A percentile compares a stretch with the other conserved stretches of the same genome.
These are phyloP conservation scores for Ceratosolen fusciceps DNA, from an alignment of 1,140 invertebrate genomes.

Conservation along the genomic window DNA sequence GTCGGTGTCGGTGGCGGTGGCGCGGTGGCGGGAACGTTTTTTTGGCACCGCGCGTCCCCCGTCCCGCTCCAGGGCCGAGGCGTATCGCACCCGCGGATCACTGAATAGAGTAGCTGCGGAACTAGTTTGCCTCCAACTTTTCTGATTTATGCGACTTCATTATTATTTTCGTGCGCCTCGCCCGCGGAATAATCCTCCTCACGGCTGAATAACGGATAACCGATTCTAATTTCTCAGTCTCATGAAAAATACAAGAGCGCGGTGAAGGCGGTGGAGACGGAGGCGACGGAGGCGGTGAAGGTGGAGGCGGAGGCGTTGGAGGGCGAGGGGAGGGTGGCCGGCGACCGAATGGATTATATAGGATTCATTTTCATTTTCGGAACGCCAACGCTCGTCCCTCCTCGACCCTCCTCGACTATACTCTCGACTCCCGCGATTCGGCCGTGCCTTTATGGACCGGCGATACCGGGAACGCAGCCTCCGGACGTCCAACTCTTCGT, in stretches of 20 bases:
- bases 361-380: too few relatives aligned
- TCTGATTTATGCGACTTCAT: constrained; percentile 69
- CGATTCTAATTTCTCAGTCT: constrained; percentile 46
- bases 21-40: background rate
- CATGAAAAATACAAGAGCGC: constrained; percentile 17
- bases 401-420: background rate
- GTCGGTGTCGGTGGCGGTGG: constrained; percentile 58
- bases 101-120: constrained; percentile 61
- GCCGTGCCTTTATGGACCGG: background rate
- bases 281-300: too few relatives aligned
- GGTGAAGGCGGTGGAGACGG: background rate
- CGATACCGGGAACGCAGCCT: background rate
- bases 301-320: too few relatives aligned
- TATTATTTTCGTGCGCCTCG: constrained; percentile 65
- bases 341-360: too few relatives aligned
- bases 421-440: background rate
- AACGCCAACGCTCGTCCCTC: background rate
- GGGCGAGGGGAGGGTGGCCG: too few relatives aligned
- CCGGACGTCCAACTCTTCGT: too few relatives aligned
- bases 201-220: constrained; percentile 39
- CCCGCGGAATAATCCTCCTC: constrained; percentile 59
- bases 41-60: constrained; percentile 5
- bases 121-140: constrained; percentile 67
- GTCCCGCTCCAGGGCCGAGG: constrained; percentile 12
- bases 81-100: constrained; percentile 51